Evolutionary conservation across 1,140 invertebrate genomes (phyloP).

Genomic region (Leptonema lineaticorne): DNA sequence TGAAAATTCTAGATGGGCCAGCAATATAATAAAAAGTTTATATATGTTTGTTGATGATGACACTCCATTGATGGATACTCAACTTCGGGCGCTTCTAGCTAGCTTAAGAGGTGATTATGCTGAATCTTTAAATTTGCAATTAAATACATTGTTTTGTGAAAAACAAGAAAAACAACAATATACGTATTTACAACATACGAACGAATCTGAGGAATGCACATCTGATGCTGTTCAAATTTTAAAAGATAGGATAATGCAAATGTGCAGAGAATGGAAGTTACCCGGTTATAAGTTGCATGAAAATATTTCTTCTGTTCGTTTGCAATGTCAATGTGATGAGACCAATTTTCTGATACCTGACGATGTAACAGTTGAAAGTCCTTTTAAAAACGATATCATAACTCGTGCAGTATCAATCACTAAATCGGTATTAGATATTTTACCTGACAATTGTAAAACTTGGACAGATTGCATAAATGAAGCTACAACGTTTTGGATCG

Average conservation of each 20-base stretch:
- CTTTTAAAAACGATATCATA: conserved; percentile 7
- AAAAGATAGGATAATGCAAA: not conserved
- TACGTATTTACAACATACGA: not conserved
- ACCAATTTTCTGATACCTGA: not conserved
- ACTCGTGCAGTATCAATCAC: conserved; percentile 16
- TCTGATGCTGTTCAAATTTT: not conserved
- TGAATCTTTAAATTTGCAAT: conserved; percentile 36
- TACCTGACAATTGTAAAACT: conserved; percentile 16
- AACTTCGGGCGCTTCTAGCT: conserved; percentile 32
- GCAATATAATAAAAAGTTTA: conserved; percentile 17
- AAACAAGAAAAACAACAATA: not conserved
- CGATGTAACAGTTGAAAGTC: not conserved
- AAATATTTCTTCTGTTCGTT: not conserved
- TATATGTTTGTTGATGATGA: conserved; percentile 39
- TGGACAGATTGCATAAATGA: conserved; percentile 38
- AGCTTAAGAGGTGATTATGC: conserved; percentile 32
- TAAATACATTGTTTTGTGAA: conserved; percentile 21
- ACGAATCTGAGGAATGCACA: not conserved
- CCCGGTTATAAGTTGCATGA: not conserved
- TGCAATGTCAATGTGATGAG: conserved; percentile 4
- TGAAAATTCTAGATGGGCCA: conserved; percentile 33
- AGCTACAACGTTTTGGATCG: conserved; percentile 54
- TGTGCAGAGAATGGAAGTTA: not conserved
- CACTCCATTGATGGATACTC: conserved; percentile 36
- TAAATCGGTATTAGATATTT: conserved; percentile 26